phyloP scores from a whole-genome alignment of 2,888 invertebrate species.

The Oligia fasciuncula region DNA sequence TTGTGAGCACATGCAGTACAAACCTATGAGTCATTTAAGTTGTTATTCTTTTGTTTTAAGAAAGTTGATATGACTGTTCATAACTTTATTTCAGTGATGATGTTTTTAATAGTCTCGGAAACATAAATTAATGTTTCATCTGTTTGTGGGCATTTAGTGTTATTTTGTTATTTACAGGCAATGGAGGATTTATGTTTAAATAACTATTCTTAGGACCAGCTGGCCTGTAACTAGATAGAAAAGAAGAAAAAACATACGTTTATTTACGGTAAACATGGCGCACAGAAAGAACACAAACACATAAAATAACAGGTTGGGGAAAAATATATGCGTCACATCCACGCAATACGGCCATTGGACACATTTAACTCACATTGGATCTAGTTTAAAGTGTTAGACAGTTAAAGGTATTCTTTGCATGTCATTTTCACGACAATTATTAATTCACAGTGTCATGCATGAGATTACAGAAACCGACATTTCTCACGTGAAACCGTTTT shows the following conservation, averaged over 20 bases:
- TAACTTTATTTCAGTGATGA: slow-evolving; percentile 13
- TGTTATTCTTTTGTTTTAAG: slow-evolving; percentile 40
- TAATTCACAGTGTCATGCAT: background rate
- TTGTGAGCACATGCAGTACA: slow-evolving; percentile 52
- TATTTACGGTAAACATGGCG: too few relatives aligned
- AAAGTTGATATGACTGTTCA: slow-evolving; percentile 37
- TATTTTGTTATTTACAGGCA: background rate
- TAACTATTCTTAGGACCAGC: background rate
- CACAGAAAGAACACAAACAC: too few relatives aligned
- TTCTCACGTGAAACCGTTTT: background rate
- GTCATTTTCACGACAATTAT: background rate
- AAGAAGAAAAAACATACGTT: too few relatives aligned
- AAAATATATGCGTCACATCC: too few relatives aligned
- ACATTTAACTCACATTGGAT: too few relatives aligned
- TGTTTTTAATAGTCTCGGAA: slow-evolving; percentile 24
- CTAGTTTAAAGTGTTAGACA: background rate
- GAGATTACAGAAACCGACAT: background rate
- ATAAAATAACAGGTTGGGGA: too few relatives aligned
- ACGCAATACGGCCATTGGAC: too few relatives aligned
- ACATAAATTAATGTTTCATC: slow-evolving; percentile 22
- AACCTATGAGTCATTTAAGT: slow-evolving; percentile 41
- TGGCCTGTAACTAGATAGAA: background rate
- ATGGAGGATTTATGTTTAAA: background rate
- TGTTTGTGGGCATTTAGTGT: background rate
- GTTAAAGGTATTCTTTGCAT: background rate